These are phyloP conservation scores for Hoplodrina ambigua DNA, from an alignment of 2,888 invertebrate species.

Conservation along the genomic window DNA sequence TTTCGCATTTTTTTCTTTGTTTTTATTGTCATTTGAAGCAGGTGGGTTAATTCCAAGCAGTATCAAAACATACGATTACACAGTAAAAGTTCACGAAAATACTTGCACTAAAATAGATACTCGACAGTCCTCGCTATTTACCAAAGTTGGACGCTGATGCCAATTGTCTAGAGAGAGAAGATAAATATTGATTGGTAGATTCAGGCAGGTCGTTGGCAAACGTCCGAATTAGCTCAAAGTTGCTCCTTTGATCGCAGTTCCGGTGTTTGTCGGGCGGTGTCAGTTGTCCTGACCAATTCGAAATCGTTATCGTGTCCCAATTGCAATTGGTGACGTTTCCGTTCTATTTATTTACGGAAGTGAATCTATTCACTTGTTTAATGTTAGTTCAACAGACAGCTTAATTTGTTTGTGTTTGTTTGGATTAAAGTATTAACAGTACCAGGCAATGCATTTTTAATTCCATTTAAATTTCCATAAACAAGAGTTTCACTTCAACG, in stretches of 20 bases:
- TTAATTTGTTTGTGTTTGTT: neutral
- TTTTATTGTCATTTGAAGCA: slow-evolving; percentile 47
- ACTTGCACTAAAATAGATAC: slow-evolving; percentile 21
- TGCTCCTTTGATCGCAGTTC: slow-evolving; percentile 76
- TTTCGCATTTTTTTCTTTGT: slow-evolving; percentile 49
- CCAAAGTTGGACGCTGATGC: slow-evolving; percentile 42
- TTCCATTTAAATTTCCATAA: slow-evolving; percentile 22
- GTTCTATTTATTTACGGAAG: slow-evolving; percentile 36
- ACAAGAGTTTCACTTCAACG: slow-evolving; percentile 31
- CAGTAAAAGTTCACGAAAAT: slow-evolving; percentile 2
- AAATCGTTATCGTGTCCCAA: slow-evolving; percentile 59
- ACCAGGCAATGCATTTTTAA: slow-evolving; percentile 18
- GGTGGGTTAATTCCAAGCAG: slow-evolving; percentile 33
- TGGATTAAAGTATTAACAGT: slow-evolving; percentile 12
- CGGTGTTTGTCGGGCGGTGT: slow-evolving; percentile 61
- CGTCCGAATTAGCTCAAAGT: slow-evolving; percentile 82
- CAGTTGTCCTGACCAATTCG: slow-evolving; percentile 60
- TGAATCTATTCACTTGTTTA: slow-evolving; percentile 4
- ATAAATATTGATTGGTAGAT: slow-evolving; percentile 80
- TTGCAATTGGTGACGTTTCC: slow-evolving; percentile 56
- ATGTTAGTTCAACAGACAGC: slow-evolving; percentile 2
- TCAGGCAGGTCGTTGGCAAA: slow-evolving; percentile 73
- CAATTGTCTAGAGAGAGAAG: slow-evolving; percentile 62
- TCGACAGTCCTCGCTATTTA: slow-evolving; percentile 18
- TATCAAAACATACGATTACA: slow-evolving; percentile 18